These are phyloP conservation scores for Drosophila lacertosa DNA, from an alignment of 1,140 invertebrate species.

Conservation along the genomic window DNA sequence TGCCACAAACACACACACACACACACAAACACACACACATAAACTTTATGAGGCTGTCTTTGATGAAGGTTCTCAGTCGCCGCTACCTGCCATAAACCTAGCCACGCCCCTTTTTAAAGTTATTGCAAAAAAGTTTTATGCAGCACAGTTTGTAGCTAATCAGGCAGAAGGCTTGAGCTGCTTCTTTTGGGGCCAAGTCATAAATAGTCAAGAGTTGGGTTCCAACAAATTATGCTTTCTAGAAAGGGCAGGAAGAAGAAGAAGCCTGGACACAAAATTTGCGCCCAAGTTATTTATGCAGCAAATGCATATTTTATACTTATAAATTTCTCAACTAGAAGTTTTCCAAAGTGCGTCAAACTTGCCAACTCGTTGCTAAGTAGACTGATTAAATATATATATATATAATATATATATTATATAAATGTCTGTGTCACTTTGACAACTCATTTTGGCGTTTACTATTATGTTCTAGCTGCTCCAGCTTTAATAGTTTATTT, in stretches of 20 bases:
- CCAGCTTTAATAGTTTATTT: neutral
- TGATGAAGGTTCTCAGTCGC: conserved; percentile 25
- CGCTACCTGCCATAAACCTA: neutral
- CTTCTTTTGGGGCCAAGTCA: conserved; percentile 17
- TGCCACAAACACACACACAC: conserved; percentile 43
- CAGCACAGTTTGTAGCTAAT: conserved; percentile 23
- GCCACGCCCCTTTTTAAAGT: conserved; percentile 1
- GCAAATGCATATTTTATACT: conserved; percentile 12
- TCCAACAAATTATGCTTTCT: conserved; percentile 13
- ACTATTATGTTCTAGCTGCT: too few species aligned
- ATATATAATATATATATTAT: too few species aligned
- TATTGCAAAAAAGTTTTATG: conserved; percentile 29
- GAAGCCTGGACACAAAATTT: neutral
- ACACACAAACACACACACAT: conserved; percentile 43
- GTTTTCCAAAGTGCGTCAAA: neutral
- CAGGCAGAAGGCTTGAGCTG: conserved; percentile 16
- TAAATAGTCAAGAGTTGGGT: conserved; percentile 22
- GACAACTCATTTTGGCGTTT: neutral
- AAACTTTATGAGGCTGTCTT: conserved; percentile 36
- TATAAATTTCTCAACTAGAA: neutral
- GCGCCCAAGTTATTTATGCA: conserved; percentile 13
- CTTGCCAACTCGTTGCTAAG: neutral
- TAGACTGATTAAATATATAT: neutral
- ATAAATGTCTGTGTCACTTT: neutral
- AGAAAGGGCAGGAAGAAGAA: neutral